These are phyloP conservation scores for Brachionus rotundiformis DNA, from an alignment of 1,140 invertebrate species.

Conservation along the genomic window DNA sequence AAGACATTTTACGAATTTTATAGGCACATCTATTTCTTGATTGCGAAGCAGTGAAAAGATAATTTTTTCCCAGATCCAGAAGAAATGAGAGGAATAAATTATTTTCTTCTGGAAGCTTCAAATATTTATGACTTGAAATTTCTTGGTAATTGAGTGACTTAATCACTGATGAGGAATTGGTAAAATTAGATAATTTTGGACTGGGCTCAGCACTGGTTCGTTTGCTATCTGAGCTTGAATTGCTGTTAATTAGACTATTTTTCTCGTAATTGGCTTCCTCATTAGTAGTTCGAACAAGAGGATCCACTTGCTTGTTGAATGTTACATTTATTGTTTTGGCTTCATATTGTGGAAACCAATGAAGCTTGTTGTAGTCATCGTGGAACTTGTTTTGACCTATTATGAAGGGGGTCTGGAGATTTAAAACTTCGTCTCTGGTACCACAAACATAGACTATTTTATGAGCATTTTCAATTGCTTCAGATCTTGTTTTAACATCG, in stretches of 20 bases:
- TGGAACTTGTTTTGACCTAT: conserved; percentile 29
- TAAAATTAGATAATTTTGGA: not conserved
- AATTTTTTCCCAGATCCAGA: not conserved
- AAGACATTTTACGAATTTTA: not conserved
- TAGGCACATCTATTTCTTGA: not conserved
- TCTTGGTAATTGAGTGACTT: not conserved
- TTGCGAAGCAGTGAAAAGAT: not conserved
- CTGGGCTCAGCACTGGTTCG: not conserved
- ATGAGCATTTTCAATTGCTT: not conserved
- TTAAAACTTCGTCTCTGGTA: not conserved
- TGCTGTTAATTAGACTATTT: not conserved
- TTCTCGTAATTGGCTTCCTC: not conserved
- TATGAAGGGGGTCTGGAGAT: not conserved
- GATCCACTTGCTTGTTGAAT: not conserved
- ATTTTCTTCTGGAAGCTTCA: not conserved
- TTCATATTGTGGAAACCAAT: conserved; percentile 13
- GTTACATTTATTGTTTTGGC: not conserved
- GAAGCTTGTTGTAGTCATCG: conserved; percentile 36
- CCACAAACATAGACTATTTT: conserved; percentile 22
- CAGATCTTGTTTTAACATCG: not conserved
- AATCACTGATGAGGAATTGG: not conserved
- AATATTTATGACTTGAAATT: not conserved
- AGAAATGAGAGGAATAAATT: not conserved
- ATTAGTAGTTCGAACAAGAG: not conserved
- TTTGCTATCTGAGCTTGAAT: not conserved